phyloP scores from a whole-genome alignment of 1,140 invertebrate genomes.

The Drosophila littoralis region DNA sequence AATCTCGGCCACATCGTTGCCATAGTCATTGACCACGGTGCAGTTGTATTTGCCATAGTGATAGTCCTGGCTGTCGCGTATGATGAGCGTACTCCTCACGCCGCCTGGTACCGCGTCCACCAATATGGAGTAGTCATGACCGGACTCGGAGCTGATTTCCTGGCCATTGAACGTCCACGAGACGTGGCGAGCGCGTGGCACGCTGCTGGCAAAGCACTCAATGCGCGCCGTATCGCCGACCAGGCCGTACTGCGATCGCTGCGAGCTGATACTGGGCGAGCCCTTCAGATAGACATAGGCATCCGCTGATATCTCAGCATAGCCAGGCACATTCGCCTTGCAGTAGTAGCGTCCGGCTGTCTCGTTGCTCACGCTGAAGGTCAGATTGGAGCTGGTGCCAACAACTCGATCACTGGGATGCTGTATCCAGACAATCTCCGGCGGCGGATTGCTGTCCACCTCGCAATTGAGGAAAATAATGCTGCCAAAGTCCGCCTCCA shows the following conservation, averaged over 20 bases:
- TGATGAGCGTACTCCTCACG: conserved; percentile 92
- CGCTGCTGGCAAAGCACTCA: conserved; percentile 94
- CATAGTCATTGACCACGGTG: conserved; percentile 95
- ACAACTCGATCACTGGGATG: conserved; percentile 88
- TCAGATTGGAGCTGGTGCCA: conserved; percentile 90
- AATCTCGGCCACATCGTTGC: conserved; percentile 93
- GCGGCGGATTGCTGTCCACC: conserved; percentile 91
- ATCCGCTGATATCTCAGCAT: conserved; percentile 92
- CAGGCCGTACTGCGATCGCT: conserved; percentile 90
- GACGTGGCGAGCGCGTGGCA: conserved; percentile 93
- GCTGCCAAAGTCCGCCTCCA: conserved; percentile 89
- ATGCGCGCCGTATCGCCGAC: conserved; percentile 92
- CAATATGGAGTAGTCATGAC: conserved; percentile 88
- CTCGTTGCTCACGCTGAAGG: conserved; percentile 90
- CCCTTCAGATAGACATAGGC: conserved; percentile 94
- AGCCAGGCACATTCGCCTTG: conserved; percentile 93
- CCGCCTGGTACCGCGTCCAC: conserved; percentile 88
- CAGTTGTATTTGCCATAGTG: conserved; percentile 98
- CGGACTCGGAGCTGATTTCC: conserved; percentile 89
- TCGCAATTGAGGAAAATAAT: conserved; percentile 90
- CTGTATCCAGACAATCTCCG: conserved; percentile 91
- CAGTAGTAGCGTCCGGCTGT: conserved; percentile 95
- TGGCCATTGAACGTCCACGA: conserved; percentile 93
- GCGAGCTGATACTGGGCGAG: conserved; percentile 92
- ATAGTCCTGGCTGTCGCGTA: conserved; percentile 91